These are phyloP conservation scores for Perithous albicinctus DNA, from an alignment of 2,888 invertebrate species.

Conservation along the genomic window DNA sequence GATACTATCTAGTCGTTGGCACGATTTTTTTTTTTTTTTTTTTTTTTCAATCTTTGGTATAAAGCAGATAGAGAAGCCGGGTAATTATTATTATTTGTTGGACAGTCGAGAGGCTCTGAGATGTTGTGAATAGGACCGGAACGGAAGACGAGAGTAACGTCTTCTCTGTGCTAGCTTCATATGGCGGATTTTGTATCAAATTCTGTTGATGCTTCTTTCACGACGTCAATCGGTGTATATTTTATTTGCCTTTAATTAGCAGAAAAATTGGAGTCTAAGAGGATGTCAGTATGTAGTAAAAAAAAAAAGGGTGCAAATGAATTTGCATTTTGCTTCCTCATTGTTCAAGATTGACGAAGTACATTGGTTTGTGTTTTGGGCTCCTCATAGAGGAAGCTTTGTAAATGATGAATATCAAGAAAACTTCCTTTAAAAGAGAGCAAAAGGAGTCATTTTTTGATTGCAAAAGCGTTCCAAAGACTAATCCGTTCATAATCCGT, in stretches of 20 bases:
- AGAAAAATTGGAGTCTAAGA: too few relatives aligned
- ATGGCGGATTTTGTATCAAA: not conserved
- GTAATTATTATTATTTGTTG: slow-evolving; percentile 2
- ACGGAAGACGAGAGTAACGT: not conserved
- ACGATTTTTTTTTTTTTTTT: not conserved
- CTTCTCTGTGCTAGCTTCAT: not conserved
- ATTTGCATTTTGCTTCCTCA: too few relatives aligned
- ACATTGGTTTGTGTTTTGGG: too few relatives aligned
- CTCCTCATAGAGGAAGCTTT: too few relatives aligned
- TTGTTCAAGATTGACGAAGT: too few relatives aligned
- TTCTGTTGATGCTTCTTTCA: not conserved
- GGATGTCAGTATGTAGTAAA: too few relatives aligned
- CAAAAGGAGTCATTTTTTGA: too few relatives aligned
- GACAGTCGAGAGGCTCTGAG: not conserved
- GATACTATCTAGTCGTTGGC: slow-evolving; percentile 5
- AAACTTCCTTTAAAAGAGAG: too few relatives aligned
- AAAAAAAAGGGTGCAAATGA: too few relatives aligned
- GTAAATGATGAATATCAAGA: too few relatives aligned
- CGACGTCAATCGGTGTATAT: not conserved
- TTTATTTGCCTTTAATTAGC: not conserved
- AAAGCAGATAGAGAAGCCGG: not conserved
- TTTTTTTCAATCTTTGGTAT: not conserved
- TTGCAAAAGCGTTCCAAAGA: too few relatives aligned
- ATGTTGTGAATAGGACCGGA: not conserved
- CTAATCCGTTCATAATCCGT: too few relatives aligned